phyloP scores from a whole-genome alignment of 2,797 vertebrate genomes.

The Xyrichtys novacula region DNA sequence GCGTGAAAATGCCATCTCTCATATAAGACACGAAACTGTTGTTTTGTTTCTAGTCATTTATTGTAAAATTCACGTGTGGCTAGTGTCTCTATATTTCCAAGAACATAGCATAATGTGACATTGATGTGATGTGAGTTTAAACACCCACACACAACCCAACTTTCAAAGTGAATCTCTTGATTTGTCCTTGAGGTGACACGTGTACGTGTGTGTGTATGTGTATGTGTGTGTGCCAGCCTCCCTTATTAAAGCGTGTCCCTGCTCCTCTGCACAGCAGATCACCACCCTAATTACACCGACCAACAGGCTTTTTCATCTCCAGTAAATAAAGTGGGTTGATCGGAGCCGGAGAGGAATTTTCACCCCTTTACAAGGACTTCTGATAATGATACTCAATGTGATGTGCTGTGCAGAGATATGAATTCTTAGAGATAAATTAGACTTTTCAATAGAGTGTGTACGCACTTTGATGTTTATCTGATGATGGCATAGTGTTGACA shows the following conservation, averaged over 20 bases:
- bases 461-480: too few relatives aligned
- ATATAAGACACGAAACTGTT: conserved; percentile 35
- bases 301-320: conserved; percentile 49
- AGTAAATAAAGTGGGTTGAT: conserved; percentile 34
- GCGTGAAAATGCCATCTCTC: conserved; percentile 58
- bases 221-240: conserved; percentile 3
- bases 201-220: neutral
- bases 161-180: conserved; percentile 26
- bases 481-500: neutral
- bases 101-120: conserved; percentile 17
- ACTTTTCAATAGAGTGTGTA: neutral
- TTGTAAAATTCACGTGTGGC: neutral
- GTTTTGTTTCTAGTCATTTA: conserved; percentile 34
- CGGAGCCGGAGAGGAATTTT: conserved; percentile 19
- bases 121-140: conserved; percentile 17
- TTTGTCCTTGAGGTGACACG: conserved; percentile 40
- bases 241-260: conserved; percentile 31
- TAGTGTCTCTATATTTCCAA: neutral
- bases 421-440: neutral
- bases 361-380: neutral
- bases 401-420: neutral
- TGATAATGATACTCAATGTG: neutral
- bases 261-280: conserved; percentile 41
- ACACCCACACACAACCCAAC: conserved; percentile 4
- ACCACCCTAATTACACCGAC: conserved; percentile 42